Percentiles rank a stretch among this genome's conserved stretches.
Evolutionary conservation across 1,140 invertebrate genomes (phyloP).

Genomic region (Polypedilum pembai): DNA sequence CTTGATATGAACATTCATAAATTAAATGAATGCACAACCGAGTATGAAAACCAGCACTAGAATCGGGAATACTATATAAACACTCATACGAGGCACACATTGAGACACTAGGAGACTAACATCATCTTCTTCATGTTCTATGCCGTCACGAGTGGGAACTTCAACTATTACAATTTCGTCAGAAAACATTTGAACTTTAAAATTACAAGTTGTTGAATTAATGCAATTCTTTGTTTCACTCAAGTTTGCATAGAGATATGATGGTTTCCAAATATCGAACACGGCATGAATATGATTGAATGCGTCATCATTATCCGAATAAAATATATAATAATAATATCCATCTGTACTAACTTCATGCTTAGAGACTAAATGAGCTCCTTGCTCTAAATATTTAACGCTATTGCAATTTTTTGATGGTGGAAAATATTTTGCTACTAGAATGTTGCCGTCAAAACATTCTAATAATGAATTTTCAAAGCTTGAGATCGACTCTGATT

Average conservation of each 20-base stretch:
- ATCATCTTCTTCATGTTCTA: slow-evolving; percentile 64
- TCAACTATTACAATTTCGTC: slow-evolving; percentile 71
- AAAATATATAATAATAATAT: slow-evolving; percentile 82
- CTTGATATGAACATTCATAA: background rate
- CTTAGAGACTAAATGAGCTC: slow-evolving; percentile 53
- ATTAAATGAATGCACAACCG: slow-evolving; percentile 65
- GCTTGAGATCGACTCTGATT: slow-evolving; percentile 61
- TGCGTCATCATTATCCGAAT: slow-evolving; percentile 71
- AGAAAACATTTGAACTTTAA: slow-evolving; percentile 59
- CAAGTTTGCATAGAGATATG: slow-evolving; percentile 66
- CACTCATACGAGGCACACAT: slow-evolving; percentile 64
- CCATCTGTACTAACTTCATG: slow-evolving; percentile 64
- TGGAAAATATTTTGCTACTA: slow-evolving; percentile 60
- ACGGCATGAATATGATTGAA: slow-evolving; percentile 70
- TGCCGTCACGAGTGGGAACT: slow-evolving; percentile 68
- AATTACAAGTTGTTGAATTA: slow-evolving; percentile 66
- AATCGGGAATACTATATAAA: slow-evolving; percentile 72
- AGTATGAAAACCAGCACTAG: slow-evolving; percentile 64
- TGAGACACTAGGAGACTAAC: slow-evolving; percentile 59
- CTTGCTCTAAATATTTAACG: slow-evolving; percentile 57
- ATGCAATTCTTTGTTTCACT: slow-evolving; percentile 58
- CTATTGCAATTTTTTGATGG: slow-evolving; percentile 57
- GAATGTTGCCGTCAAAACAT: slow-evolving; percentile 64
- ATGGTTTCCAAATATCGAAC: slow-evolving; percentile 76
- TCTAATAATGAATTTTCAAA: slow-evolving; percentile 65